Percentiles rank a stretch among this genome's conserved stretches.
These are phyloP conservation scores for Podargus strigoides DNA, from an alignment of 2,797 vertebrate genomes.

Conservation along the genomic window DNA sequence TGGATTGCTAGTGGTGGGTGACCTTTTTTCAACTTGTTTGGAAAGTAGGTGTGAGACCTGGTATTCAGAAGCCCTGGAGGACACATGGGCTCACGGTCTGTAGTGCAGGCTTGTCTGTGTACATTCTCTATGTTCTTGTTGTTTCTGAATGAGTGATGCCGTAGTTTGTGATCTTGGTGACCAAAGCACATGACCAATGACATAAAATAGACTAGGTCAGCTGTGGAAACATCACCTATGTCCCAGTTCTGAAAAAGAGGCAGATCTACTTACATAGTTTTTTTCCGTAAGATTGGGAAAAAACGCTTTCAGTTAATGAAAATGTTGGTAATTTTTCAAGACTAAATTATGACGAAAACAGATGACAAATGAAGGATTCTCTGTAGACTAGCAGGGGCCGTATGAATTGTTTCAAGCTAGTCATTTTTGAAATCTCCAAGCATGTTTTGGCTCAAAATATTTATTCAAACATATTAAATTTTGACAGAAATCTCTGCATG, in stretches of 20 bases:
- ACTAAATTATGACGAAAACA: background rate
- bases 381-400: background rate
- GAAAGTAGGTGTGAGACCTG: background rate
- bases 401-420: background rate
- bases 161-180: background rate
- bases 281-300: background rate
- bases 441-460: background rate
- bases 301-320: background rate
- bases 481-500: background rate
- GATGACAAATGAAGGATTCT: background rate
- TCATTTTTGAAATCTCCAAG: background rate
- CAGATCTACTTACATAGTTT: background rate
- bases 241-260: background rate
- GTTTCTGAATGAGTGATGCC: background rate
- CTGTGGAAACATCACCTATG: background rate
- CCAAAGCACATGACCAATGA: background rate
- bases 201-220: background rate
- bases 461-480: background rate
- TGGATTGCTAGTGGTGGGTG: background rate
- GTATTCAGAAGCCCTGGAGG: background rate
- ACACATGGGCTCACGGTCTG: background rate
- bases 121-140: background rate
- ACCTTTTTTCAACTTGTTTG: background rate
- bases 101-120: background rate
- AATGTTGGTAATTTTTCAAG: background rate